Percentiles rank a stretch among this genome's conserved stretches.
Evolutionary conservation across 2,113 vertebrate genomes (phyloP).

Genomic region (Phylloscopus trochilus): DNA sequence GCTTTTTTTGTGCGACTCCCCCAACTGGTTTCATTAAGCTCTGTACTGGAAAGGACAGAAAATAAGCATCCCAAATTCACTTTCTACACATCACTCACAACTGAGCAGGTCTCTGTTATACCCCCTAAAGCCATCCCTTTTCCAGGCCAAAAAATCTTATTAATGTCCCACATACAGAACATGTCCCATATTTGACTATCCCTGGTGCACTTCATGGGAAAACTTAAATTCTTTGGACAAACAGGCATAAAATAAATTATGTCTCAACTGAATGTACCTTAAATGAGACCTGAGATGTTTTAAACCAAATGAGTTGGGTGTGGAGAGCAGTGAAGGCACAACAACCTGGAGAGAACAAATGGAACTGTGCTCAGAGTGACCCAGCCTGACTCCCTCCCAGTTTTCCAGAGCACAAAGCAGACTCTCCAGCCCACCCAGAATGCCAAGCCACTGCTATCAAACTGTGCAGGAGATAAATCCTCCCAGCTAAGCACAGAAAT

Average conservation of each 20-base stretch:
- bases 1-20: not conserved
- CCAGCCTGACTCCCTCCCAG: not conserved
- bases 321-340: not conserved
- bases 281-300: not conserved
- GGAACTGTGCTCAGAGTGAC: not conserved
- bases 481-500: not conserved
- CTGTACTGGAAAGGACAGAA: not conserved
- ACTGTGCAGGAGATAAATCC: slow-evolving; percentile 7
- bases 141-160: not conserved
- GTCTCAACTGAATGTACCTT: not conserved
- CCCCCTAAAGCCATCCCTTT: not conserved
- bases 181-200: not conserved
- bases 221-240: not conserved
- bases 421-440: not conserved
- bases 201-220: not conserved
- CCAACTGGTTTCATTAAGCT: not conserved
- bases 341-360: not conserved
- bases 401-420: not conserved
- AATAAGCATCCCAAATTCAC: not conserved
- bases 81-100: not conserved
- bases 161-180: not conserved
- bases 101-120: not conserved
- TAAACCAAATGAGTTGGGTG: not conserved
- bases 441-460: not conserved
- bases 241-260: not conserved